These are phyloP conservation scores for Incurvaria masculella DNA, from an alignment of 2,888 invertebrate species.

Conservation along the genomic window DNA sequence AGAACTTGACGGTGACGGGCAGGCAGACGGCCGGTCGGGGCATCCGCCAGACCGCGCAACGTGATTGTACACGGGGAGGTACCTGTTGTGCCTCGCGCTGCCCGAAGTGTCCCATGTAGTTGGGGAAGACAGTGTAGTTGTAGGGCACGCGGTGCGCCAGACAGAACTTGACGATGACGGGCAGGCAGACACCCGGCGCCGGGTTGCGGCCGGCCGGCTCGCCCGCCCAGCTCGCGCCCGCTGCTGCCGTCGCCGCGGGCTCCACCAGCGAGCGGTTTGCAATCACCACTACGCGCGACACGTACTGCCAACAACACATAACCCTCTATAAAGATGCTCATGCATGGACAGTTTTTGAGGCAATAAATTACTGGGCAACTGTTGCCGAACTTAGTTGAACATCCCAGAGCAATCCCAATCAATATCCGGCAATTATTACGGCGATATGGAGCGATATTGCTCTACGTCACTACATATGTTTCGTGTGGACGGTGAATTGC, in stretches of 20 bases:
- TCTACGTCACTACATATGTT: too few species aligned
- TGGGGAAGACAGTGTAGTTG: slow-evolving; percentile 82
- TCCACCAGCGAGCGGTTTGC: not conserved
- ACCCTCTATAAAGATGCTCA: not conserved
- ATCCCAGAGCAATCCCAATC: too few species aligned
- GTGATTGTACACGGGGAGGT: too few species aligned
- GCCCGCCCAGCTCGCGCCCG: slow-evolving; percentile 29
- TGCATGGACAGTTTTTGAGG: too few species aligned
- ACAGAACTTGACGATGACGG: slow-evolving; percentile 80
- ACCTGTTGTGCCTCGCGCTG: slow-evolving; percentile 78
- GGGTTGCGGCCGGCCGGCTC: slow-evolving; percentile 57
- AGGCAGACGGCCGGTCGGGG: slow-evolving; percentile 79
- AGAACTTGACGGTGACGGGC: slow-evolving; percentile 79
- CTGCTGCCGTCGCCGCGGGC: slow-evolving; percentile 35
- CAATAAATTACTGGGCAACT: too few species aligned
- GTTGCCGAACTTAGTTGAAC: too few species aligned
- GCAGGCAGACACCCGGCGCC: slow-evolving; percentile 76
- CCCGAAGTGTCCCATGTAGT: slow-evolving; percentile 81
- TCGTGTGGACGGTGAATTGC: too few species aligned
- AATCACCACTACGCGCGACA: slow-evolving; percentile 33
- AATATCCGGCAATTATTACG: too few species aligned
- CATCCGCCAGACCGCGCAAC: too few species aligned
- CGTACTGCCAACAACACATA: slow-evolving; percentile 28
- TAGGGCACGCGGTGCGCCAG: slow-evolving; percentile 75
- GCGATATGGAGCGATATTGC: too few species aligned